A percentile compares a stretch with the other conserved stretches of the same genome.
Conservation (phyloP, 2,888 invertebrate species). For the Cryptocephalus primarius region DNA sequence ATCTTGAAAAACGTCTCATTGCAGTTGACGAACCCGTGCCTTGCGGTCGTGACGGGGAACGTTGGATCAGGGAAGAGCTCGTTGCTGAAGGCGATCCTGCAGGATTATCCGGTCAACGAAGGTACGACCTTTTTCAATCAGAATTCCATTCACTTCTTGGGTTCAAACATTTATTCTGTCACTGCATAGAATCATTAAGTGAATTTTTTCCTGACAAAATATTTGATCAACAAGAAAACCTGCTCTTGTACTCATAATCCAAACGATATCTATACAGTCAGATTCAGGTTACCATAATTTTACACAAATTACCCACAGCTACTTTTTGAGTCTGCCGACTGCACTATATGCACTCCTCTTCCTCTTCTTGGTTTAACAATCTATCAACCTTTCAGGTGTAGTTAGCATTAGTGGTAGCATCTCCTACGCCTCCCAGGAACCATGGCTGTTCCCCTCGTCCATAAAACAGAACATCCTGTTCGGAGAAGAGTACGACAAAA, state of each 20-base stretch:
- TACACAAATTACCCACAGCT: too few relatives aligned
- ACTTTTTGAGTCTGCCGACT: too few relatives aligned
- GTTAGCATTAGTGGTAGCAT: conserved; percentile 35
- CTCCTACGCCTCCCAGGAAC: conserved; percentile 48
- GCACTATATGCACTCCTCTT: too few relatives aligned
- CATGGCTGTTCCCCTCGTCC: conserved; percentile 47
- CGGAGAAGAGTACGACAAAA: conserved; percentile 47
- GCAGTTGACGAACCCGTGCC: conserved; percentile 29
- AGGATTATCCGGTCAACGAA: conserved; percentile 30
- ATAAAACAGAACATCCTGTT: conserved; percentile 69
- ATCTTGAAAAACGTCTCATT: conserved; percentile 35
- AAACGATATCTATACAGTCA: too few relatives aligned
- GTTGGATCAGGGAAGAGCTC: conserved; percentile 53
- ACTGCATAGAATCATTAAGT: too few relatives aligned
- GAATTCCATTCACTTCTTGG: background rate
- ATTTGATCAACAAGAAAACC: too few relatives aligned
- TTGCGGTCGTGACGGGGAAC: conserved; percentile 48
- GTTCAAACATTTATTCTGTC: too few relatives aligned
- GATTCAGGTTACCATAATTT: too few relatives aligned
- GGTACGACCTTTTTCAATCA: conserved; percentile 19
- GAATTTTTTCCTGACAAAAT: too few relatives aligned
- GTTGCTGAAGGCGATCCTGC: conserved; percentile 32
- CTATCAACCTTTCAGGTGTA: conserved; percentile 5
- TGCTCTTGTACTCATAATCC: too few relatives aligned
- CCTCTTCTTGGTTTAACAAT: background rate